Conservation (phyloP, 1,140 invertebrate species). For the Bilobella aurantiaca region DNA sequence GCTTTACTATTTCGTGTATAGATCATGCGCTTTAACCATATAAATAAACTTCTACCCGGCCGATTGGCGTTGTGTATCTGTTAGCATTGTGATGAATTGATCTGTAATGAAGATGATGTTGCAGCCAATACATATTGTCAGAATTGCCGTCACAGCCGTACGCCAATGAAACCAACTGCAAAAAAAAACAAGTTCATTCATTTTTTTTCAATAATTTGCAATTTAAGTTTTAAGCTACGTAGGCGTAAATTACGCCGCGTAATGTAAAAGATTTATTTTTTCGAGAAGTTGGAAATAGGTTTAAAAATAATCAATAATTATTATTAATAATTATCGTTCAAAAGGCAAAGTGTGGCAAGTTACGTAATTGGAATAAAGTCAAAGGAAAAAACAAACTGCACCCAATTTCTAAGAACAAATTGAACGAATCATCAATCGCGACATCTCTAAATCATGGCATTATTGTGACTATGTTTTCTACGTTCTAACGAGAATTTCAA, state of each 20-base stretch:
- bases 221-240: neutral
- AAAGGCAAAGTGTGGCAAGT: neutral
- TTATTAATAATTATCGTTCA: neutral
- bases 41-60: no score
- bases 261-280: neutral
- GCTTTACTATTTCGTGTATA: no score
- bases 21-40: no score
- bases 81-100: slow-evolving; percentile 8
- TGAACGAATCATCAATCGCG: neutral
- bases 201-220: neutral
- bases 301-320: neutral
- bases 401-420: neutral
- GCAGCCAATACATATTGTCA: slow-evolving; percentile 15
- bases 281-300: neutral
- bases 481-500: slow-evolving; percentile 6
- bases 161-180: slow-evolving; percentile 23
- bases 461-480: slow-evolving; percentile 2
- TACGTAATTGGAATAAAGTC: neutral
- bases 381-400: neutral
- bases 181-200: neutral
- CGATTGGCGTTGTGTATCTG: neutral
- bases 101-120: slow-evolving; percentile 19
- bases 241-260: neutral
- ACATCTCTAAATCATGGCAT: neutral
- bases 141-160: slow-evolving; percentile 12